Conservation (phyloP, 1,140 invertebrate species). For the Hormaphis cornu region DNA sequence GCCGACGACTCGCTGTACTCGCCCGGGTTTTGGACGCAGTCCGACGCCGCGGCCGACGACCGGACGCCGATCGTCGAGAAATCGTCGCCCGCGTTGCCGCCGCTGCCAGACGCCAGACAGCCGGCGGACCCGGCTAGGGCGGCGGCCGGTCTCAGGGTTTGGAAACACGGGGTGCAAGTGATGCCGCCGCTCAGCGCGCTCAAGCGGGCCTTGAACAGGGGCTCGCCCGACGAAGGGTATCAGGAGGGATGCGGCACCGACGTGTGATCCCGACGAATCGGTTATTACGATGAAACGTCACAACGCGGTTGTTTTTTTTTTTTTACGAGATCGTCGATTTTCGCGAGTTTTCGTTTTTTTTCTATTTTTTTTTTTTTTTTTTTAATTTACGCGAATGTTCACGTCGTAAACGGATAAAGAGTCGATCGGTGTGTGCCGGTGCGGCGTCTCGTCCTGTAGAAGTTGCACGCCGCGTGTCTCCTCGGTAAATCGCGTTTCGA, state of each 20-base stretch:
- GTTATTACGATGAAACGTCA: background rate
- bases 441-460: no score
- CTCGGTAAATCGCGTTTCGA: no score
- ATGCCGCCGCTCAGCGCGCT: slow-evolving; percentile 68
- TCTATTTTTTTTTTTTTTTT: no score
- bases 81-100: slow-evolving; percentile 49
- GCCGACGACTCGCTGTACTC: slow-evolving; percentile 36
- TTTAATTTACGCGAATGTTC: no score
- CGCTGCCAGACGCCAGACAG: slow-evolving; percentile 49
- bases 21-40: slow-evolving; percentile 4
- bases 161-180: slow-evolving; percentile 73
- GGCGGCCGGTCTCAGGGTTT: slow-evolving; percentile 69
- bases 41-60: slow-evolving; percentile 52
- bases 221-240: slow-evolving; percentile 80
- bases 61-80: slow-evolving; percentile 64
- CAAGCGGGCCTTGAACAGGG: slow-evolving; percentile 67
- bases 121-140: slow-evolving; percentile 40
- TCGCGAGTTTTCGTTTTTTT: no score
- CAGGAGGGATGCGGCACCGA: slow-evolving; percentile 85
- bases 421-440: no score
- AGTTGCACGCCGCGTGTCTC: no score
- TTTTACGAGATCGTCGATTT: no score
- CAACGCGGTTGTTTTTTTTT: background rate
- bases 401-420: no score
- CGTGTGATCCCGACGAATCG: slow-evolving; percentile 51